Base-by-base conservation (phyloP, 2,113 vertebrate species). In the Rynchops niger region DNA sequence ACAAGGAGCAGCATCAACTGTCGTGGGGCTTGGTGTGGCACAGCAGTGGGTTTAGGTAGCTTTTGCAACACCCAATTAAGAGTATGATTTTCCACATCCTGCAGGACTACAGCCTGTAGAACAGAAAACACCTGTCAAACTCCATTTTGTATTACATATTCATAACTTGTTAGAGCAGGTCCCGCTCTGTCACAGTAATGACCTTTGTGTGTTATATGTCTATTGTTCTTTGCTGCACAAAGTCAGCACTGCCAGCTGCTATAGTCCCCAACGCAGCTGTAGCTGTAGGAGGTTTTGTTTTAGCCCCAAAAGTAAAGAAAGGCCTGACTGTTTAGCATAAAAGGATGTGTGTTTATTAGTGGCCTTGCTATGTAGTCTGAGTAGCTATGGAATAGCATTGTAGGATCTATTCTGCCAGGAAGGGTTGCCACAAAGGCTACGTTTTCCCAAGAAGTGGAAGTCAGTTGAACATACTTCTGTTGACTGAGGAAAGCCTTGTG, bases 111-210 rank as follows among this genome's bases (percentile, higher is more conserved):
- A 76, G 20, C 26, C 29, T 86, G 52, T 38, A 90, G 56, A 97
- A 71, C 36, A 76, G 52, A 96, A 94, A 87, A 65, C 47, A 91
- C 65, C 77, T 79, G 89, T 91, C 93, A 95, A 90, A 72, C 56
- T 93, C 87, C 66, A 93, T 96, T 95, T 96, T 93, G 34, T 87
- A 10, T 90, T 96, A 85, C 91, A 91, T 96, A 96, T 97, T 97
- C 81, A 91, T 93, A 90, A 82, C 82, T 93, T 95, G 91, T 85
- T 96, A 87, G 49, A 85, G 56, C 86, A 94, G 91, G 91, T 93
- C 89, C 81, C 14, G 7, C 70, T 97, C 72, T 3, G 14, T 89
- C 81, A 93, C 77, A 77, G 71, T 58, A 70, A 36, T 85, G 94
- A 95, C 95, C 93, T 95, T 85, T 95, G 53, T 71, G 61, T 95